A percentile compares a stretch with the other conserved stretches of the same genome.
These are phyloP conservation scores for Mantis religiosa DNA, from an alignment of 2,888 invertebrate genomes.

Conservation along the genomic window DNA sequence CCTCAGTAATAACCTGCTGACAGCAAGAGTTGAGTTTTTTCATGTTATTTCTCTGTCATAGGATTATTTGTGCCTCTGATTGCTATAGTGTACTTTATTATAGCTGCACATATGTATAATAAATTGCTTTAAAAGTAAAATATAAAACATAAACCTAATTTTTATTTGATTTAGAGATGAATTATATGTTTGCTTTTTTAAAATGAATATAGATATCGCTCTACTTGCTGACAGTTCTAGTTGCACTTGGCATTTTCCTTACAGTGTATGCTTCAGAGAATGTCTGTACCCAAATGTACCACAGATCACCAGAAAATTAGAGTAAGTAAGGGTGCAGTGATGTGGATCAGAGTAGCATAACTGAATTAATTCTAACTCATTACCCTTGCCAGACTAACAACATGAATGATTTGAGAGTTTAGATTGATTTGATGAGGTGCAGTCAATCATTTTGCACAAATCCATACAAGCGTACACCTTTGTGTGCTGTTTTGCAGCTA, in stretches of 20 bases:
- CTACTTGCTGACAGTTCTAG: not conserved
- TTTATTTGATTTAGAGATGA: not conserved
- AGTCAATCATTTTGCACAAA: no score
- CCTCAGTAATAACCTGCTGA: not conserved
- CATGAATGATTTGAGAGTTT: not conserved
- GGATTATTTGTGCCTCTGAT: not conserved
- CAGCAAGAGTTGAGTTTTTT: not conserved
- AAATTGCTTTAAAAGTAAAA: not conserved
- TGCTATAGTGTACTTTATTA: not conserved
- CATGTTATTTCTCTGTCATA: not conserved
- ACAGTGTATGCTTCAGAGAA: conserved; percentile 87
- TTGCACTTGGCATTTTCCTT: conserved; percentile 45
- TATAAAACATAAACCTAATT: not conserved
- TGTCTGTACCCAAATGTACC: conserved; percentile 79
- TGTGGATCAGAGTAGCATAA: conserved; percentile 8
- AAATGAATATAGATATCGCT: not conserved
- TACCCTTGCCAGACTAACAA: not conserved
- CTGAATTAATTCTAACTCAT: not conserved
- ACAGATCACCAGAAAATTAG: conserved; percentile 84
- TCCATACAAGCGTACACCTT: no score
- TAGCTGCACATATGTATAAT: not conserved
- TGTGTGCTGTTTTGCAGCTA: no score
- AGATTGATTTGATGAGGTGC: no score
- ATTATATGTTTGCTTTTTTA: not conserved
- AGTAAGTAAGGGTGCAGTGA: conserved; percentile 65